Percentiles rank a stretch among this genome's conserved stretches.
These are phyloP conservation scores for Tachysurus fulvidraco DNA, from an alignment of 2,113 vertebrate species.

Conservation along the genomic window DNA sequence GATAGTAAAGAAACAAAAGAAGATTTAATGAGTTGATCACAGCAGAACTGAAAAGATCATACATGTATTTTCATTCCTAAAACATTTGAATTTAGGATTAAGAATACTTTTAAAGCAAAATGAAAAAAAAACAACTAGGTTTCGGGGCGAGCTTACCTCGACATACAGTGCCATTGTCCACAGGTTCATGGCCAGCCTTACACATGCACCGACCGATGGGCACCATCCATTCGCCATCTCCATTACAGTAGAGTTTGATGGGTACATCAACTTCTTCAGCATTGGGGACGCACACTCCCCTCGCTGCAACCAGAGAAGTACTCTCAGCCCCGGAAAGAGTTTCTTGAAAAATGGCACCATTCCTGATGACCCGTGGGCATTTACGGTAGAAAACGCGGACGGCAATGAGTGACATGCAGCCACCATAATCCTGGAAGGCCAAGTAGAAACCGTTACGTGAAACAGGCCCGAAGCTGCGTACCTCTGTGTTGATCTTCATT, in stretches of 20 bases:
- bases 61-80: not conserved
- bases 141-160: slow-evolving; percentile 77
- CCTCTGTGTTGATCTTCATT: slow-evolving; percentile 99
- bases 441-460: slow-evolving; percentile 93
- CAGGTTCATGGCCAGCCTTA: slow-evolving; percentile 88
- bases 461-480: slow-evolving; percentile 93
- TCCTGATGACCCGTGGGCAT: slow-evolving; percentile 89
- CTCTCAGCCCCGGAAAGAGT: slow-evolving; percentile 94
- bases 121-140: slow-evolving; percentile 9
- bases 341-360: slow-evolving; percentile 91
- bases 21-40: not conserved
- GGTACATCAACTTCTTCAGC: slow-evolving; percentile 97
- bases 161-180: slow-evolving; percentile 91
- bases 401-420: slow-evolving; percentile 97
- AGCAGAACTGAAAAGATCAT: not conserved
- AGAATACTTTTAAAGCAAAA: not conserved
- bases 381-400: slow-evolving; percentile 97
- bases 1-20: not conserved
- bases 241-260: slow-evolving; percentile 98
- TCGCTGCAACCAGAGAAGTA: slow-evolving; percentile 90
- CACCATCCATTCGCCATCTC: slow-evolving; percentile 97
- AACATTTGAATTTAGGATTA: not conserved
- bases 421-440: slow-evolving; percentile 97
- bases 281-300: slow-evolving; percentile 89
- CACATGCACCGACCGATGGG: slow-evolving; percentile 98